Base-by-base conservation (phyloP, 1,140 invertebrate genomes). In the Calliopsis andreniformis region DNA sequence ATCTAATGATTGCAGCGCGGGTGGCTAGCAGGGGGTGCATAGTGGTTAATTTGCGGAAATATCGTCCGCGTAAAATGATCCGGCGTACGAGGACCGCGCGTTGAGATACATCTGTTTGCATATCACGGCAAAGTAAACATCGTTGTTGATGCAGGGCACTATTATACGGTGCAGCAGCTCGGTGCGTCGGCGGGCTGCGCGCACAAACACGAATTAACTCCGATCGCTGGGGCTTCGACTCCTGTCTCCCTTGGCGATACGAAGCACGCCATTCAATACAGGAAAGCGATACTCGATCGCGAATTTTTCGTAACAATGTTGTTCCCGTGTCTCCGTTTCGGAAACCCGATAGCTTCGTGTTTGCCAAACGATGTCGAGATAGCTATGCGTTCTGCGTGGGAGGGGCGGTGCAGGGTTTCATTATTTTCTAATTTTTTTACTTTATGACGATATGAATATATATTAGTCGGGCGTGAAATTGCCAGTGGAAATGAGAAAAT, bases 31-130 rank as follows among this genome's bases (percentile, higher is more conserved):
- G n/a, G n/a, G n/a, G n/a, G n/a, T n/a, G n/a, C n/a, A n/a, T n/a
- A n/a, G n/a, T 23, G 25, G 35, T 14, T 47, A 75, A 75, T 75
- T 67, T 39, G 35, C 39, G 51, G 51, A 75, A 67, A 67, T 67
- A 75, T 75, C 71, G 63, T 39, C 1, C 42, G 71, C 8, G 71
- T 45, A 75, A 75, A 75, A 75, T 58, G 71, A 75, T 75, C 71
- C 58, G 43, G 56, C 71, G 39, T 42, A 18, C 39, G 49, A 47
- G n/a, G 10, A 62, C 25, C 20, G 20, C 18, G 20, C n/a, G 23
- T 16, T 20, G 51, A 45, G 62, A 56, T 67, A 66, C 35, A 43
- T 67, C 62, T 75, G 71, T 75, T 75, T 75, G 51, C 53, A 32
- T 75, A 58, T 75, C 43, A 43, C 20, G 71, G 39, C 39, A 28